These are phyloP conservation scores for Prunella strophiata DNA, from an alignment of 2,797 vertebrate genomes.

Conservation along the genomic window DNA sequence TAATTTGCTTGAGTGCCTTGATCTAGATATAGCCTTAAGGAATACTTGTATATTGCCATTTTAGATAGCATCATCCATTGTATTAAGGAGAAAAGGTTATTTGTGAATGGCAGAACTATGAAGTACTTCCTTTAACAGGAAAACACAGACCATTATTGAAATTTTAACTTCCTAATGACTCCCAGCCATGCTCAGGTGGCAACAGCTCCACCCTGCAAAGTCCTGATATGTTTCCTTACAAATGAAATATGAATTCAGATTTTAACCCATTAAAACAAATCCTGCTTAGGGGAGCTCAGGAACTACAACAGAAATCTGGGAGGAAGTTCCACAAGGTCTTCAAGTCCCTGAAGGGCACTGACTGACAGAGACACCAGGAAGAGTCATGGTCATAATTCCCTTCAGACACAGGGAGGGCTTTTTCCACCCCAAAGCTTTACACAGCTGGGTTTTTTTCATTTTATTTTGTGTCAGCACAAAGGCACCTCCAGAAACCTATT, in stretches of 20 bases:
- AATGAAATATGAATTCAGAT: not conserved
- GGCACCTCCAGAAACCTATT: not conserved
- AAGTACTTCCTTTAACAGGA: not conserved
- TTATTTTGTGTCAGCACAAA: not conserved
- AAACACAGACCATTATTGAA: not conserved
- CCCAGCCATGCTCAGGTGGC: not conserved
- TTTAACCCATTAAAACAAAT: not conserved
- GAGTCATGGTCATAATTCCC: fast-evolving
- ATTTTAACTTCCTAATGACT: not conserved
- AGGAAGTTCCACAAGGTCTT: not conserved
- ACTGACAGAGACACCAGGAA: not conserved
- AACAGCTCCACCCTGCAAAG: not conserved
- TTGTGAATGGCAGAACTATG: not conserved
- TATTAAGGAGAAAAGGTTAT: conserved; percentile 17
- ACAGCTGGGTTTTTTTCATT: not conserved
- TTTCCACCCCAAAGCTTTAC: not conserved
- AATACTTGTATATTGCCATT: conserved; percentile 13
- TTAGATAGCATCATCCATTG: conserved; percentile 23
- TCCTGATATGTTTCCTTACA: not conserved
- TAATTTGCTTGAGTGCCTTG: conserved; percentile 52
- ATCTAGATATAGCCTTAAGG: conserved; percentile 52
- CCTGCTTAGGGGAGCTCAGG: not conserved
- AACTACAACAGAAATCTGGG: not conserved
- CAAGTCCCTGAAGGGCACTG: not conserved
- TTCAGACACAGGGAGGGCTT: not conserved